Conservation (phyloP, 1,140 invertebrate genomes). For the Carposina sasakii region DNA sequence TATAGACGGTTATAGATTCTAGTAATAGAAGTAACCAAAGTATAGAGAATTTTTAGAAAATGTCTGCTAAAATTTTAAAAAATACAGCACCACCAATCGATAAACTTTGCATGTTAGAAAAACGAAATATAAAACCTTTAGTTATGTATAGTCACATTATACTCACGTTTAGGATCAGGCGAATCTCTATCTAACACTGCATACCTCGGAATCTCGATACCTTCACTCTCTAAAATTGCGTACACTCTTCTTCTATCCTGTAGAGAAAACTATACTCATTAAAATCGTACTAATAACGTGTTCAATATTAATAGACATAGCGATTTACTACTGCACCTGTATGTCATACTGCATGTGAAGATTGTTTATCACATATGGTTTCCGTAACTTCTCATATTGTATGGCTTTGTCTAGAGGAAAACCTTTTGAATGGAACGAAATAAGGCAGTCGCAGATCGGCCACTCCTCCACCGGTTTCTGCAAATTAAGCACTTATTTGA, state of each 20-base stretch:
- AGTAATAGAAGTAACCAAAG: no score
- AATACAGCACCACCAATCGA: no score
- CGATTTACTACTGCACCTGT: conserved; percentile 73
- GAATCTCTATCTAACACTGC: conserved; percentile 97
- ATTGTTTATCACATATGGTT: conserved; percentile 99
- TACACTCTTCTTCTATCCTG: conserved; percentile 95
- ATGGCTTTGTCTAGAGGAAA: conserved; percentile 99
- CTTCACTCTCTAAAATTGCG: conserved; percentile 92
- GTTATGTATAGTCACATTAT: no score
- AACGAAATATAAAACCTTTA: no score
- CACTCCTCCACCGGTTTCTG: conserved; percentile 97
- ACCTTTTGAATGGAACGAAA: conserved; percentile 99
- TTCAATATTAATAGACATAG: background rate
- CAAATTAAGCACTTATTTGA: conserved; percentile 21
- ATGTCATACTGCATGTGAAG: conserved; percentile 99
- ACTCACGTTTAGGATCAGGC: conserved; percentile 89
- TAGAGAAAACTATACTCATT: conserved; percentile 15
- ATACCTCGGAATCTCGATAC: conserved; percentile 98
- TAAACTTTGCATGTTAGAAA: no score
- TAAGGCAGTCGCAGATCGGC: conserved; percentile 97
- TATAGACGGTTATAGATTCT: no score
- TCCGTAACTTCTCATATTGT: conserved; percentile 93
- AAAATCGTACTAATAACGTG: background rate
- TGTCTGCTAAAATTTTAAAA: no score
- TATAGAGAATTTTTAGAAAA: no score